Evolutionary conservation across 2,113 vertebrate genomes (phyloP), one percentile per base, ranked within the genome.

Genomic region (Anoplopoma fimbria): DNA sequence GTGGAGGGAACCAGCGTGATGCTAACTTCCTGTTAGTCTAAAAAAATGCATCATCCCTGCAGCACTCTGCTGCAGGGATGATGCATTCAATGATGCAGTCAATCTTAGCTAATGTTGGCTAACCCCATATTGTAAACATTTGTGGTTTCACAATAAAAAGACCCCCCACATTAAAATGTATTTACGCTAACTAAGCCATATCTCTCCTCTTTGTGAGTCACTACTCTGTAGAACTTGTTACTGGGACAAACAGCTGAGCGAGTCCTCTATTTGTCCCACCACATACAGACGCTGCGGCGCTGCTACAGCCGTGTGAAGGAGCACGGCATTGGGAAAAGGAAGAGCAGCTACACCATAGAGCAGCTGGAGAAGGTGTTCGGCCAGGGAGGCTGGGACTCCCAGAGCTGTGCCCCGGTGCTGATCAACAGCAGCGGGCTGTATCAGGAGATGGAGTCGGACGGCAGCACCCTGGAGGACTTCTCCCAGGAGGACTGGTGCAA

Each of bases 231-330:
- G 2, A 47, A 10, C 15, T 21, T 6, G 25, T 36, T n/a, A n/a
- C 21, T 12, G 6, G 5, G 9, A 9, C 13, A 49, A 31, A 8
- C 51, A 31, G 8, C 36, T 25, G 27, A 67, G 34, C n/a, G 15
- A 51, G 17, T 19, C 14, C 9, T 25, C 33, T 6, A n/a, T 42
- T 21, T 6, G 2, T 64, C 51, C 4, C 61, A 25, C 9, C 70
- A 9, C 53, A 29, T 42, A 77, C 91, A 99, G 98, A 99, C 98
- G 31, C 96, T 99, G 19, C 96, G 98, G 75, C 96, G 98, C 89
- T 99, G 98, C 93, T 99, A 99, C 96, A 99, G 98, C 94, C 97
- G 98, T 0, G 98, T 99, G 84, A 99, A 99, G 95, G 98, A 99
- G 93, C 97, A 99, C 0, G 98, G 98, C 61, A 97, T 99, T 0